phyloP scores from a whole-genome alignment of 2,797 vertebrate genomes.

The Hirundo rustica region DNA sequence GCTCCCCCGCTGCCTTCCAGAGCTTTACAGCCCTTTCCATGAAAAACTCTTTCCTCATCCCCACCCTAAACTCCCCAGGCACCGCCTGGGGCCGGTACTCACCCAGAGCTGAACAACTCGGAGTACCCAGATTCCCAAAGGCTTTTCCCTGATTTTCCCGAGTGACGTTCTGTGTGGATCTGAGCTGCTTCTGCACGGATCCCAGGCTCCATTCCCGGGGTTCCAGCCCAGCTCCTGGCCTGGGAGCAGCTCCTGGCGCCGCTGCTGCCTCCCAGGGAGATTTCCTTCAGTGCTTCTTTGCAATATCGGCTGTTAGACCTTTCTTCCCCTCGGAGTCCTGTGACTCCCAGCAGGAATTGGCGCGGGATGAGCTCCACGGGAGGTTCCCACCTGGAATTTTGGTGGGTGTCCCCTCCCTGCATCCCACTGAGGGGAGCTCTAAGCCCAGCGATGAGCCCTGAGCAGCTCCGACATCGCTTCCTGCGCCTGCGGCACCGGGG shows the following conservation, averaged over 20 bases:
- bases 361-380: fast-evolving
- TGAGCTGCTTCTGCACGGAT: fast-evolving
- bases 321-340: fast-evolving
- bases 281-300: fast-evolving
- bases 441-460: background rate
- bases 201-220: fast-evolving
- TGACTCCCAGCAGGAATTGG: background rate
- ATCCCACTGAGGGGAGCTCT: constrained; percentile 72
- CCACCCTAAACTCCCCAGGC: too few species aligned
- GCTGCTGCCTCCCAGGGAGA: background rate
- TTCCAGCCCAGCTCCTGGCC: background rate
- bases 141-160: fast-evolving
- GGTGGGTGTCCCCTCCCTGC: background rate
- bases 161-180: fast-evolving
- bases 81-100: fast-evolving
- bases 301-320: fast-evolving
- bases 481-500: fast-evolving
- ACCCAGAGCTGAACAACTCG: fast-evolving
- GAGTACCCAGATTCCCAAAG: background rate
- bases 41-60: fast-evolving
- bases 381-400: fast-evolving
- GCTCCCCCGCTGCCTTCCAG: background rate
- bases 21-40: background rate
- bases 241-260: background rate
- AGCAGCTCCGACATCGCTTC: background rate